Conservation (phyloP, 2,797 vertebrate species). For the Mus minutoides region DNA sequence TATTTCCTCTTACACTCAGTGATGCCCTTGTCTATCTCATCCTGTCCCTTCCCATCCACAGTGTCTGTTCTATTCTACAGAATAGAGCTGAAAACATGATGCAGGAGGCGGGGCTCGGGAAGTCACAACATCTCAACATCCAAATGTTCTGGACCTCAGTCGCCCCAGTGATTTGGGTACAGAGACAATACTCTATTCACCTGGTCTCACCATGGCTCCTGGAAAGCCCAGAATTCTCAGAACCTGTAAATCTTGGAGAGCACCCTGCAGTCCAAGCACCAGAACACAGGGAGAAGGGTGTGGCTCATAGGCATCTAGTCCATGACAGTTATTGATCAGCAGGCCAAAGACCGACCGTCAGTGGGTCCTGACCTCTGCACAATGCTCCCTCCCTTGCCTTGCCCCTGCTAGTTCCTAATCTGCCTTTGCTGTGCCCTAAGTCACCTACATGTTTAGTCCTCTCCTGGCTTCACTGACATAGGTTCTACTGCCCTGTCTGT, state of each 20-base stretch:
- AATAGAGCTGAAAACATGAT: neutral
- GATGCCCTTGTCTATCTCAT: neutral
- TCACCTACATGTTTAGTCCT: neutral
- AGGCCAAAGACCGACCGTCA: too few relatives aligned
- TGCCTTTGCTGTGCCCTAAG: neutral
- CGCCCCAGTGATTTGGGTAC: neutral
- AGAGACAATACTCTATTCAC: neutral
- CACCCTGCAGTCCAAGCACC: neutral
- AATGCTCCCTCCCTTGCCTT: neutral
- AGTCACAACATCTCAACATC: neutral
- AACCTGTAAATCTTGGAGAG: neutral
- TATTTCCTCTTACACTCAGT: neutral
- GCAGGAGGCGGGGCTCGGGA: neutral
- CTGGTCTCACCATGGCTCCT: neutral
- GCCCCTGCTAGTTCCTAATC: neutral
- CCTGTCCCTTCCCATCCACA: neutral
- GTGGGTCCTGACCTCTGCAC: neutral
- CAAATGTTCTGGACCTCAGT: neutral
- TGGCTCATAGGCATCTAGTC: fast-evolving
- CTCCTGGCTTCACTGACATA: neutral
- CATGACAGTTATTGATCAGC: fast-evolving
- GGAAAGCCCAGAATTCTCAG: neutral
- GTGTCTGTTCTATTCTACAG: neutral
- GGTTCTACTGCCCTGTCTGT: neutral
- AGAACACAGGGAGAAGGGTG: neutral